Evolutionary conservation across 2,888 invertebrate species (phyloP), one percentile per base, ranked within the genome.

Genomic region (Tetropium fuscum): DNA sequence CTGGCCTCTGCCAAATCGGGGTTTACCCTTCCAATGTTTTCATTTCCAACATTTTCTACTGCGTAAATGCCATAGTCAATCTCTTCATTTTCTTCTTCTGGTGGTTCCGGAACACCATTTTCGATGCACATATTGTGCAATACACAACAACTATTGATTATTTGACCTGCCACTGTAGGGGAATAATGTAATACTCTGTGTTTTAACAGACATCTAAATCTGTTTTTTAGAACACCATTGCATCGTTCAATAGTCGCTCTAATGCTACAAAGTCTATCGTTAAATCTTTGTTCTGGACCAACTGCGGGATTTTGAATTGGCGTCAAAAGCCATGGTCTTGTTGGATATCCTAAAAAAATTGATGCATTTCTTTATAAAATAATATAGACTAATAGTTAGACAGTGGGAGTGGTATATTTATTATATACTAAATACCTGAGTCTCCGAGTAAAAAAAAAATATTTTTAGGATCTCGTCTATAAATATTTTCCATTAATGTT

Each of bases 161-260:
- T 56, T 25, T 49, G 44, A 8, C 40, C 10, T 11, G 48, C 54
- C 8, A 19, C 54, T 30, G 11, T 11, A 18, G 62, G 55, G 7
- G 34, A 2, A 45, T 61, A 58, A 41, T 61, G 58, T 22, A 58
- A 44, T 6, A 53, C 54, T 32, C 62, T 19, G 27, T 62, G 58
- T 40, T 55, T 59, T 19, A 54, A 15, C 11, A 59, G 25, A 25
- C 48, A 59, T 43, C 54, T 48, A 47, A 62, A 55, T 20, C 58
- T 19, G n/a, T 22, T 53, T 44, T 62, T 58, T 19, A 62, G 27
- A 19, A 60, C 34, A 0, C 60, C 60, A 40, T 47, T 47, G 25
- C 62, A 58, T 22, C 49, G 27, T 27, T 61, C 61, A n/a, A 41
- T 41, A 4, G 19, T 41, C n/a, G n/a, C n/a, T n/a, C n/a, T n/a